Conservation (phyloP, 1,140 invertebrate species). For the Drosophila lini region DNA sequence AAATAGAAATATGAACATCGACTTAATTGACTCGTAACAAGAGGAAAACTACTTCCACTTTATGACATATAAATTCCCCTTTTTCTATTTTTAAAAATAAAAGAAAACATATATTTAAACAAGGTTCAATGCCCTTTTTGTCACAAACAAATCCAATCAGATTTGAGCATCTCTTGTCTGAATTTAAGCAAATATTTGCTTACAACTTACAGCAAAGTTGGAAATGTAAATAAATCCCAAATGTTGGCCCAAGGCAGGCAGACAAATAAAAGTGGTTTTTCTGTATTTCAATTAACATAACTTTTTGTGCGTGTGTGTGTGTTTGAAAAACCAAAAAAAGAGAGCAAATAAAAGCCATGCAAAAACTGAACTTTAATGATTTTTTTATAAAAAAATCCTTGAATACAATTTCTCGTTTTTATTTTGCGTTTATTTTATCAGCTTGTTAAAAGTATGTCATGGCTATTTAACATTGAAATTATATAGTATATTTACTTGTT, state of each 20-base stretch:
- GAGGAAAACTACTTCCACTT: neutral
- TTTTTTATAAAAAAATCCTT: conserved; percentile 30
- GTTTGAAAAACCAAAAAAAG: neutral
- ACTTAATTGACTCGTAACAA: conserved; percentile 33
- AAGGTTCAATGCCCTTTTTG: conserved; percentile 28
- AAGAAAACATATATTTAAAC: neutral
- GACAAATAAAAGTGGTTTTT: conserved; percentile 38
- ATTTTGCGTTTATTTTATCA: conserved; percentile 36
- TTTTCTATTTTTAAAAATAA: neutral
- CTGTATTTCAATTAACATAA: conserved; percentile 62
- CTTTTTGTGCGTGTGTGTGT: conserved; percentile 21
- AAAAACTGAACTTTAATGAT: conserved; percentile 15
- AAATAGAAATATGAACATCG: conserved; percentile 26
- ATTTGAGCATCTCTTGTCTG: conserved; percentile 10
- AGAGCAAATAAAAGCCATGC: conserved; percentile 5
- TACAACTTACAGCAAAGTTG: conserved; percentile 42
- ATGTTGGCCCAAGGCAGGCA: conserved; percentile 11
- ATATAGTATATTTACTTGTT: conserved; percentile 16
- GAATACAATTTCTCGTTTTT: conserved; percentile 21
- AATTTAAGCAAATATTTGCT: conserved; percentile 58
- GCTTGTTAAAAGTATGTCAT: conserved; percentile 31
- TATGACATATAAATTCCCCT: neutral
- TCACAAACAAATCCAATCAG: conserved; percentile 13
- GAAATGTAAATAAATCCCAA: conserved; percentile 27
- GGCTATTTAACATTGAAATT: conserved; percentile 22